Evolutionary conservation across 2,888 invertebrate genomes (phyloP).

Genomic region (Scaptomyza flava): DNA sequence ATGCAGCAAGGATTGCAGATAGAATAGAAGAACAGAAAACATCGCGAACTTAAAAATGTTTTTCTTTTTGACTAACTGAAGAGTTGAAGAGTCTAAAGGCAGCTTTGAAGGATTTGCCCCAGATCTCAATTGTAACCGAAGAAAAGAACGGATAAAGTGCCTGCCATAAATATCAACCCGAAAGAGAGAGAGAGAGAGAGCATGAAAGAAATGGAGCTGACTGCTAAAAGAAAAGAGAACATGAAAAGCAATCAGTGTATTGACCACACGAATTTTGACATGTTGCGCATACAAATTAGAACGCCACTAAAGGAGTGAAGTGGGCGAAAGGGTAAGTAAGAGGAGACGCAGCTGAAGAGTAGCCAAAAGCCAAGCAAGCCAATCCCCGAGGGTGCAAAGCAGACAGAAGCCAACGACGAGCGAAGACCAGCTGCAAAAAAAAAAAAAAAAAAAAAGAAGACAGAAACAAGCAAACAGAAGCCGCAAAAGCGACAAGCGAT

Average conservation of each 20-base stretch:
- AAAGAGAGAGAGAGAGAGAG: conserved; percentile 9
- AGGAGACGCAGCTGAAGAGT: conserved; percentile 8
- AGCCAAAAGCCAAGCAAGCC: conserved; percentile 41
- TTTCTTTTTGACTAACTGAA: neutral
- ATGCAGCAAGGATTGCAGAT: conserved; percentile 30
- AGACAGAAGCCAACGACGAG: neutral
- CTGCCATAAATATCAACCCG: conserved; percentile 50
- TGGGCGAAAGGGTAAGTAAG: neutral
- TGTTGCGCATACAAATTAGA: conserved; percentile 80
- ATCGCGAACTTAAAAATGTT: conserved; percentile 11
- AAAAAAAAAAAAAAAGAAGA: neutral
- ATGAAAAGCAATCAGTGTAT: conserved; percentile 81
- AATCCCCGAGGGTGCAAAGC: conserved; percentile 35
- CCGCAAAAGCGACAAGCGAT: conserved; percentile 72
- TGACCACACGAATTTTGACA: conserved; percentile 81
- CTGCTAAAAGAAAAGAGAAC: conserved; percentile 24
- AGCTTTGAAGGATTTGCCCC: conserved; percentile 43
- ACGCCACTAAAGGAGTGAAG: conserved; percentile 15
- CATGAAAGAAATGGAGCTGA: conserved; percentile 2
- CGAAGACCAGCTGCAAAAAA: conserved; percentile 59
- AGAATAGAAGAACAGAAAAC: neutral
- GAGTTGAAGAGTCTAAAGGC: neutral
- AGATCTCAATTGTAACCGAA: conserved; percentile 32
- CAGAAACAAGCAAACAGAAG: conserved; percentile 71
- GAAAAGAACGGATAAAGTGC: neutral